phyloP scores from a whole-genome alignment of 2,888 invertebrate species.

The Heliconius ismenius region DNA sequence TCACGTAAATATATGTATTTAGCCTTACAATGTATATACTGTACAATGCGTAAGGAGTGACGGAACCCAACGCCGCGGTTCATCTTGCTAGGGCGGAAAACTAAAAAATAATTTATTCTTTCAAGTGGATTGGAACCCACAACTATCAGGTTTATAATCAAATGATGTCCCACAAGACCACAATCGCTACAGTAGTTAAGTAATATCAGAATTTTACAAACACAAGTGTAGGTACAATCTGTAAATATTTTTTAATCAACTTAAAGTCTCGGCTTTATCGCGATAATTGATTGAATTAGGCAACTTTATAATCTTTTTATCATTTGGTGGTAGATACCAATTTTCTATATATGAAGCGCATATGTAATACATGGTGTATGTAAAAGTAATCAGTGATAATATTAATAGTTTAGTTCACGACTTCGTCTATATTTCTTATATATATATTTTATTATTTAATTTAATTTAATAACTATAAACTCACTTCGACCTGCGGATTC shows the following conservation, averaged over 20 bases:
- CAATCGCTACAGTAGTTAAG: neutral
- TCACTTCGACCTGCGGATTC: no score
- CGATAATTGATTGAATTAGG: conserved; percentile 26
- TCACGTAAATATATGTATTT: neutral
- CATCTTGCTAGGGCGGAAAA: no score
- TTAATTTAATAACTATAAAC: no score
- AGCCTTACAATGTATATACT: neutral
- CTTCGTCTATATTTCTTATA: neutral
- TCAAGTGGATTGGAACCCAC: no score
- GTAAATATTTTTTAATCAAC: neutral
- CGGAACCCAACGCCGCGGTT: no score
- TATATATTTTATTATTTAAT: no score
- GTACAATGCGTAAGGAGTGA: no score
- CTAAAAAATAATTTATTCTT: no score
- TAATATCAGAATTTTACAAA: neutral
- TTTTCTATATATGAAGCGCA: neutral
- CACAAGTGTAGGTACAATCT: neutral
- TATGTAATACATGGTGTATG: neutral
- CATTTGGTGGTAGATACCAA: neutral
- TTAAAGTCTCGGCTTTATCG: conserved; percentile 12
- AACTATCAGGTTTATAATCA: no score
- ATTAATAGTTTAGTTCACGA: neutral
- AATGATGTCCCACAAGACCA: no score
- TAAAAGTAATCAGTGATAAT: neutral
- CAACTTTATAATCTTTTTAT: conserved; percentile 17